Percentiles rank a stretch among this genome's conserved stretches.
Evolutionary conservation across 2,113 vertebrate species (phyloP).

Genomic region (Myrmophylax atrothorax): DNA sequence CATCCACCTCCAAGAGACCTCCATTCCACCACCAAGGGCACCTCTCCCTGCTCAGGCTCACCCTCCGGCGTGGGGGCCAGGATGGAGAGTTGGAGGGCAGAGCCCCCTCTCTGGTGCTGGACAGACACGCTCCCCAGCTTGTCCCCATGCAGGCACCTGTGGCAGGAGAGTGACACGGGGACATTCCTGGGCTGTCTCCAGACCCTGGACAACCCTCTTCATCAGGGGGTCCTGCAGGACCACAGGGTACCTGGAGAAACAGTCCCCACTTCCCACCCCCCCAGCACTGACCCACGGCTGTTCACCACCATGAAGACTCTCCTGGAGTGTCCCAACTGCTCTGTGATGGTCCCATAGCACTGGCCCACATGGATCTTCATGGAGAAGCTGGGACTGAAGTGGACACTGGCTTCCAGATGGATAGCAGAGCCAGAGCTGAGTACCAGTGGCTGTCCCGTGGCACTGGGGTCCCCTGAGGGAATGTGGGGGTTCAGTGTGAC

Average conservation of each 20-base stretch:
- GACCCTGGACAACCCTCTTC: not conserved
- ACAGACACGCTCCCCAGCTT: not conserved
- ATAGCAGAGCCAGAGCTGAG: not conserved
- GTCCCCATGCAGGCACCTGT: constrained; percentile 3
- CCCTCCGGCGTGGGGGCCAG: not conserved
- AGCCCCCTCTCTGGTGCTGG: not conserved
- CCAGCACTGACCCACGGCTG: not conserved
- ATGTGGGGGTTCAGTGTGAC: not conserved
- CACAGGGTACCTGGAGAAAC: not conserved
- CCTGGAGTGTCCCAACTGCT: not conserved
- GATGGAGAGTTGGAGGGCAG: not conserved
- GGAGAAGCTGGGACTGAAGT: not conserved
- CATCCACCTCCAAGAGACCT: not conserved
- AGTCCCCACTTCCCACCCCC: not conserved
- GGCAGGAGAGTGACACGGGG: not conserved
- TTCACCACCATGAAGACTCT: constrained; percentile 13
- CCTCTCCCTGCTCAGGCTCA: not conserved
- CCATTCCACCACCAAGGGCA: not conserved
- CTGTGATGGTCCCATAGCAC: not conserved
- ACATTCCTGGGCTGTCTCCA: not conserved
- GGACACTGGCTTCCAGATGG: constrained; percentile 5
- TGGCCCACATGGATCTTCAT: not conserved
- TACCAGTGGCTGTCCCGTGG: not conserved
- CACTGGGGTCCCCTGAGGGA: not conserved
- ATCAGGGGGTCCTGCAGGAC: not conserved